A percentile compares a stretch with the other conserved stretches of the same genome.
Evolutionary conservation across 2,113 vertebrate genomes (phyloP).

Genomic region (Plecturocebus donacophilus): DNA sequence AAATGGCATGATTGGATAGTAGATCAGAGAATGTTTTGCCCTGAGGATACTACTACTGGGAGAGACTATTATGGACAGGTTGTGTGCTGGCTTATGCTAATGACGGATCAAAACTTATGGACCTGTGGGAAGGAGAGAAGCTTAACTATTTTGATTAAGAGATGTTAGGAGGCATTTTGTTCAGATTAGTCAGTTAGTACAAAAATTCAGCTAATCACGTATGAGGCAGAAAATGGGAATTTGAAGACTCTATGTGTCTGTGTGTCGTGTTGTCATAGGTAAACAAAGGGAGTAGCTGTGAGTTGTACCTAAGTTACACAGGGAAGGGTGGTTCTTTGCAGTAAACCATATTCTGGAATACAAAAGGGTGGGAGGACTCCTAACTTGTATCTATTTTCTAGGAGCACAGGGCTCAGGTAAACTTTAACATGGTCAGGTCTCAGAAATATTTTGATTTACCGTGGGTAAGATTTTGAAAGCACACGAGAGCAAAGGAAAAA

Average conservation of each 20-base stretch:
- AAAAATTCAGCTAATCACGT: neutral
- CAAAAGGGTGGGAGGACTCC: neutral
- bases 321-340: neutral
- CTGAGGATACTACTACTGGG: neutral
- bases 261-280: neutral
- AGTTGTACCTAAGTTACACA: neutral
- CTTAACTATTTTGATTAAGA: neutral
- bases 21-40: neutral
- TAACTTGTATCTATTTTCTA: neutral
- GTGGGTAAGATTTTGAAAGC: neutral
- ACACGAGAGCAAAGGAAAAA: neutral
- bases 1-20: neutral
- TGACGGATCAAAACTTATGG: neutral
- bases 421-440: neutral
- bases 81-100: neutral
- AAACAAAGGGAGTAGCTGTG: neutral
- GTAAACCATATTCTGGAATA: neutral
- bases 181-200: neutral
- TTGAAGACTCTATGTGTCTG: neutral
- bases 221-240: neutral
- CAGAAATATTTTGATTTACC: neutral
- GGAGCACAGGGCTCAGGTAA: neutral
- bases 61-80: neutral
- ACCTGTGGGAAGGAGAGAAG: neutral
- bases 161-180: neutral